phyloP scores from a whole-genome alignment of 2,888 invertebrate genomes.

The Belgica antarctica region DNA sequence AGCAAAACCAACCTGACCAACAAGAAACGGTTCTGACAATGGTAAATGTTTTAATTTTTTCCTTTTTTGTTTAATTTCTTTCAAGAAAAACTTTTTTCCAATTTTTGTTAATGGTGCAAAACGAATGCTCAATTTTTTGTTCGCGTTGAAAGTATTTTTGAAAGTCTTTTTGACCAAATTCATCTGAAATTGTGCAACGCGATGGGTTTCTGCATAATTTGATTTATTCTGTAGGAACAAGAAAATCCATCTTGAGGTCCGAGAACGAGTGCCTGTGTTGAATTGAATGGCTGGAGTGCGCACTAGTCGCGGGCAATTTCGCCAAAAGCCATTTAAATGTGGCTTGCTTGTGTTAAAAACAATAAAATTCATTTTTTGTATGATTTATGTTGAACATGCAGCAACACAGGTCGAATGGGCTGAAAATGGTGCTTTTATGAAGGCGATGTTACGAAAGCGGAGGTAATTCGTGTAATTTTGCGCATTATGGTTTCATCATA shows the following conservation, averaged over 20 bases:
- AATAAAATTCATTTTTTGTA: slow-evolving; percentile 26
- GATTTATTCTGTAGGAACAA: slow-evolving; percentile 18
- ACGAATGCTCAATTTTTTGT: slow-evolving; percentile 5
- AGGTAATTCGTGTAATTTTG: background rate
- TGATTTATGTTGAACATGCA: slow-evolving; percentile 28
- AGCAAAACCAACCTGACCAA: slow-evolving; percentile 27
- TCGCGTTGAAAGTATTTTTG: too few species aligned
- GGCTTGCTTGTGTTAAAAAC: slow-evolving; percentile 13
- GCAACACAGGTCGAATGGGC: slow-evolving; percentile 17
- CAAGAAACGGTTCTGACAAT: background rate
- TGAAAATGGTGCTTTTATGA: background rate
- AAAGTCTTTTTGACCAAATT: slow-evolving; percentile 33
- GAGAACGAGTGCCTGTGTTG: background rate
- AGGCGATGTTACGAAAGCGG: background rate
- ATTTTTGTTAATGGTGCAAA: slow-evolving; percentile 29
- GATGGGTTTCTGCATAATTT: slow-evolving; percentile 11
- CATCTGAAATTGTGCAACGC: slow-evolving; percentile 13
- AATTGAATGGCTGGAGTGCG: background rate
- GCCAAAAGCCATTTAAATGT: slow-evolving; percentile 16
- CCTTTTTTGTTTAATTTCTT: slow-evolving; percentile 23
- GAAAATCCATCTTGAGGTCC: background rate
- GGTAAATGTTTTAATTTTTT: slow-evolving; percentile 30
- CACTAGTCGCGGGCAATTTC: slow-evolving; percentile 2
- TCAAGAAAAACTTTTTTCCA: background rate
- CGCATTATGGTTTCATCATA: background rate